A percentile compares a stretch with the other conserved stretches of the same genome.
phyloP scores from a whole-genome alignment of 2,113 vertebrate genomes.

The Dendropsophus ebraccatus region DNA sequence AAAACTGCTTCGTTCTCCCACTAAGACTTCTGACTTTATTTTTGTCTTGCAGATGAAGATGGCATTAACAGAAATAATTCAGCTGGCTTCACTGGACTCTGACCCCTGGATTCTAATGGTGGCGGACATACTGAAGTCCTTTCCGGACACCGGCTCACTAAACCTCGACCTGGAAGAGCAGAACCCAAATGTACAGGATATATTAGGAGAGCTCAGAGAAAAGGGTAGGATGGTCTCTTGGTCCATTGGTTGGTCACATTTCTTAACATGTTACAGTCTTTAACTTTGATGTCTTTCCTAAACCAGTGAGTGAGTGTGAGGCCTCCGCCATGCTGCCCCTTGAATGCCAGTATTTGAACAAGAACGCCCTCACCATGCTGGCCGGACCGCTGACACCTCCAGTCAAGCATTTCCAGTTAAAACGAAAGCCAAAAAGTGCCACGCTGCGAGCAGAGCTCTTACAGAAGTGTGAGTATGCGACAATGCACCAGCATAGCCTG shows the following conservation, averaged over 20 bases:
- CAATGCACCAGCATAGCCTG: not conserved
- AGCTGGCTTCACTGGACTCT: slow-evolving; percentile 93
- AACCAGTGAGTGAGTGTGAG: slow-evolving; percentile 90
- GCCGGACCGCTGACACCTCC: slow-evolving; percentile 95
- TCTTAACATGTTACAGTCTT: not conserved
- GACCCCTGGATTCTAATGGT: slow-evolving; percentile 99
- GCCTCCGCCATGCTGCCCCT: slow-evolving; percentile 94
- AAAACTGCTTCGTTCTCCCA: not conserved
- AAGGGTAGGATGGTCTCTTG: slow-evolving; percentile 78
- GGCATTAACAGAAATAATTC: slow-evolving; percentile 93
- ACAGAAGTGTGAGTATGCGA: slow-evolving; percentile 89
- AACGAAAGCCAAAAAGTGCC: slow-evolving; percentile 97
- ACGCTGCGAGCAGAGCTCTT: slow-evolving; percentile 94
- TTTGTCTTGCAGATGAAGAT: slow-evolving; percentile 87
- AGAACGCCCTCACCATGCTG: slow-evolving; percentile 91
- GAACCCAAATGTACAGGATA: slow-evolving; percentile 97
- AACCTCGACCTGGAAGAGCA: slow-evolving; percentile 97
- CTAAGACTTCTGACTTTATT: slow-evolving; percentile 37
- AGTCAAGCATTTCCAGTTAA: slow-evolving; percentile 96
- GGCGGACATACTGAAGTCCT: slow-evolving; percentile 96
- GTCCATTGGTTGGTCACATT: not conserved
- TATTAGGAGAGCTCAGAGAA: slow-evolving; percentile 93
- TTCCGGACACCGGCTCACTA: slow-evolving; percentile 94
- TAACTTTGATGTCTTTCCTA: not conserved
- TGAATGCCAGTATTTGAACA: slow-evolving; percentile 97